Evolutionary conservation across 2,113 vertebrate species (phyloP), one percentile per base, ranked within the genome.

Genomic region (Delphinus delphis): DNA sequence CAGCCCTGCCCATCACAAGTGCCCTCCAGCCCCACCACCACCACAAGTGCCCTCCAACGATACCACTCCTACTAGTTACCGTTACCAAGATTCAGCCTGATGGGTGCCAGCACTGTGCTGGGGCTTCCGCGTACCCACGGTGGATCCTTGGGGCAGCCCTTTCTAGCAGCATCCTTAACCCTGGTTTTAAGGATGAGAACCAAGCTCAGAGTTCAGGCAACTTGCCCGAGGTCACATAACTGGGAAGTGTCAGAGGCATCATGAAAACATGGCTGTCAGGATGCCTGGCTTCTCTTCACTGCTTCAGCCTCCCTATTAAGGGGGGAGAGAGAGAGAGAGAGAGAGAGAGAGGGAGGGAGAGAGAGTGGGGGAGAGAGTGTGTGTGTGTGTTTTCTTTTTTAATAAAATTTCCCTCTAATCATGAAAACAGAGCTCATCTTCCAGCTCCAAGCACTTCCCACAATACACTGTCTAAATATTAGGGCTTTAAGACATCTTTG

Each of bases 361-460:
- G 26, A 4, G n/a, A 38, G 33, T 20, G 9, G 15, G 50, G 0
- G 15, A 11, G 31, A 12, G 23, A 3, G 26, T 1, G n/a, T 65
- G 26, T n/a, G 9, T 86, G 8, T 88, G 11, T 71, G 2, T 92
- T 77, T 81, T 81, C n/a, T 88, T 23, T 84, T 67, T 73, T 41
- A 71, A 68, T 95, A 47, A 71, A 77, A 23, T 31, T 87, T 79
- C 31, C 23, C 9, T 92, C 11, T 89, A 58, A 38, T 85, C 73
- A 36, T 70, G 68, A 92, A 88, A 63, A 77, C 44, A 65, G 44
- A 88, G 23, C 38, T 93, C 41, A 26, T 81, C 93, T 62, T 92
- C 47, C 55, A 36, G 33, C 44, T 79, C 60, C 47, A 65, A 41
- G 84, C 67, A 25, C 47, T 62, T 68, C 26, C n/a, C 44, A 73